Evolutionary conservation across 2,888 invertebrate species (phyloP).

Genomic region (Plutella xylostella): DNA sequence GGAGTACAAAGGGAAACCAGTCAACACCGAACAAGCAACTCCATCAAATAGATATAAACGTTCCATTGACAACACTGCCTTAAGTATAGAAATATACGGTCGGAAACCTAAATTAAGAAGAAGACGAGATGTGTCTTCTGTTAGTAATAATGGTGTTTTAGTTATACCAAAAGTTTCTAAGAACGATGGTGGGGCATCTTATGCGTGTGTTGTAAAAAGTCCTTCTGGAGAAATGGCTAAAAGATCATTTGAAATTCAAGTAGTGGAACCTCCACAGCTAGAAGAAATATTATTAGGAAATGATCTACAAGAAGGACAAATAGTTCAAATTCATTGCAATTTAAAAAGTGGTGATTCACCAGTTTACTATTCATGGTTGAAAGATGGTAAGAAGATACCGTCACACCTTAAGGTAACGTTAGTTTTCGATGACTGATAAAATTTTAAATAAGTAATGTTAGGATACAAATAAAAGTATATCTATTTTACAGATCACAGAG

Average conservation of each 20-base stretch:
- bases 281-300: conserved; percentile 85
- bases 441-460: neutral
- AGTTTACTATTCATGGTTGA: conserved; percentile 77
- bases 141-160: conserved; percentile 62
- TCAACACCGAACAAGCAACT: conserved; percentile 34
- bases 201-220: conserved; percentile 82
- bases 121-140: conserved; percentile 40
- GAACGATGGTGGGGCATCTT: conserved; percentile 77
- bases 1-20: conserved; percentile 61
- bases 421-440: neutral
- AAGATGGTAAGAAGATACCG: conserved; percentile 75
- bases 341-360: conserved; percentile 80
- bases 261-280: conserved; percentile 81
- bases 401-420: conserved; percentile 71
- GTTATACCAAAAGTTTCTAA: conserved; percentile 73
- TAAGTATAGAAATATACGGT: conserved; percentile 56
- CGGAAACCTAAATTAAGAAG: conserved; percentile 60
- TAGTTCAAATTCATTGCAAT: conserved; percentile 86
- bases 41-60: conserved; percentile 45
- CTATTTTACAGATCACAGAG: conserved; percentile 66
- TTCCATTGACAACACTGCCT: conserved; percentile 34
- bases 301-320: conserved; percentile 84
- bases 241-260: conserved; percentile 75
- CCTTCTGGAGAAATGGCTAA: conserved; percentile 82
- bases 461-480: neutral